Evolutionary conservation across 2,888 invertebrate genomes (phyloP).

Genomic region (Gandaritis pyraliata): DNA sequence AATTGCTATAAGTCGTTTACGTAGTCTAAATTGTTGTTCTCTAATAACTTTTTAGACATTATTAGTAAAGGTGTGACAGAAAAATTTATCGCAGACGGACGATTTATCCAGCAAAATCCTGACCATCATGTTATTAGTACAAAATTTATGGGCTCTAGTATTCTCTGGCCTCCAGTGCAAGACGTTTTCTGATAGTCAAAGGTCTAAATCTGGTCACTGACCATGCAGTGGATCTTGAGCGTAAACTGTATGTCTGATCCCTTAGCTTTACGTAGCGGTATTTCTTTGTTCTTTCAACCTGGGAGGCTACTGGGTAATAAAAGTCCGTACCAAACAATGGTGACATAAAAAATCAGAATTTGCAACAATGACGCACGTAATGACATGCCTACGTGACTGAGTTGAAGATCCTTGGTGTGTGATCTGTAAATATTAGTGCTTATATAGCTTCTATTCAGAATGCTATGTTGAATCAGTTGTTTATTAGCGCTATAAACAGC

Average conservation of each 20-base stretch:
- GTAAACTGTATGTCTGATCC: conserved; percentile 9
- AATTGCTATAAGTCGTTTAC: too few species aligned
- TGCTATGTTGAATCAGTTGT: conserved; percentile 24
- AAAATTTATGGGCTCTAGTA: too few species aligned
- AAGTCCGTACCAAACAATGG: conserved; percentile 64
- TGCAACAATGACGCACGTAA: conserved; percentile 43
- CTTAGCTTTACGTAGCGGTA: conserved; percentile 54
- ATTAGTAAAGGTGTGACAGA: too few species aligned
- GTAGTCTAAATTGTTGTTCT: too few species aligned
- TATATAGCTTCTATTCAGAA: conserved; percentile 15
- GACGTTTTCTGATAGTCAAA: too few species aligned
- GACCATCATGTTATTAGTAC: too few species aligned
- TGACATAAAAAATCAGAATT: conserved; percentile 60
- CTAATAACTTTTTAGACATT: too few species aligned
- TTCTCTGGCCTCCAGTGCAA: too few species aligned
- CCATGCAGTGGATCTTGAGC: too few species aligned
- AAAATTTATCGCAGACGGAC: too few species aligned
- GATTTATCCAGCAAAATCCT: too few species aligned
- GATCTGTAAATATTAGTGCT: conserved; percentile 27
- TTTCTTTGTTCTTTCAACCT: conserved; percentile 59
- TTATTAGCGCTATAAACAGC: conserved; percentile 16
- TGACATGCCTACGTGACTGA: conserved; percentile 34
- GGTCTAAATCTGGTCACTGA: too few species aligned
- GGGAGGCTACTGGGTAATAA: conserved; percentile 67
- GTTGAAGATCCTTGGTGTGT: conserved; percentile 23